phyloP scores from a whole-genome alignment of 92 coral and sea anemone species.

The Paragorgia papillata region DNA sequence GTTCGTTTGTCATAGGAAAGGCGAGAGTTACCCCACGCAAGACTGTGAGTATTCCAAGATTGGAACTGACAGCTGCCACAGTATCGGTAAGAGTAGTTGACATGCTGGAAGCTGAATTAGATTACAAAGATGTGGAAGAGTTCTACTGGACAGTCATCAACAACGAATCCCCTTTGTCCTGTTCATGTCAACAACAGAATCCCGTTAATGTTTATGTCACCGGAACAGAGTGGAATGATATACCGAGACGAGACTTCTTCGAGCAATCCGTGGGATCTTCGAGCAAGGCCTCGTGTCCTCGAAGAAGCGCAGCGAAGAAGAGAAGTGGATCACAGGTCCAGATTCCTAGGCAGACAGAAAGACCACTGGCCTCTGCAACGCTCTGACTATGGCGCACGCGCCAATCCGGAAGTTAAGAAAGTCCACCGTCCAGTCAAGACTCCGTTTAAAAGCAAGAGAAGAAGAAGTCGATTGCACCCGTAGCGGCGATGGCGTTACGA shows the following conservation, averaged over 20 bases:
- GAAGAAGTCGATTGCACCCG: not conserved
- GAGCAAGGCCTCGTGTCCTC: slow-evolving; percentile 15
- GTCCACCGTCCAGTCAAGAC: not conserved
- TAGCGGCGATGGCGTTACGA: no score
- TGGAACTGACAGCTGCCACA: slow-evolving; percentile 65
- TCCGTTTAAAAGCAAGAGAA: not conserved
- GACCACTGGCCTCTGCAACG: slow-evolving; percentile 27
- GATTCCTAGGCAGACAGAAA: slow-evolving; percentile 12
- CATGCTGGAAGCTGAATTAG: slow-evolving; percentile 48
- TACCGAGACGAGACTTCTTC: slow-evolving; percentile 13
- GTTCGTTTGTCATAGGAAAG: slow-evolving; percentile 61
- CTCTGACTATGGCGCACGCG: not conserved
- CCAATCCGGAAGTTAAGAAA: slow-evolving; percentile 25
- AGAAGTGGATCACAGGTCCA: slow-evolving; percentile 29
- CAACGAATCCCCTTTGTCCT: slow-evolving; percentile 22
- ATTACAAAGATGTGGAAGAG: slow-evolving; percentile 42
- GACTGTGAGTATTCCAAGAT: slow-evolving; percentile 57
- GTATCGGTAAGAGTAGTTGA: slow-evolving; percentile 57
- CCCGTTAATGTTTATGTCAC: slow-evolving; percentile 2
- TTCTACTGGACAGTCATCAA: slow-evolving; percentile 64
- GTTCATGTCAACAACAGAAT: not conserved
- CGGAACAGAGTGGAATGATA: no score
- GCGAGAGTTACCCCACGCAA: slow-evolving; percentile 63
- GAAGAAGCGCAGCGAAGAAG: not conserved
- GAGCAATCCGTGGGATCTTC: slow-evolving; percentile 4